These are phyloP conservation scores for Nothobranchius kuhntae DNA, from an alignment of 2,113 vertebrate species.

Conservation along the genomic window DNA sequence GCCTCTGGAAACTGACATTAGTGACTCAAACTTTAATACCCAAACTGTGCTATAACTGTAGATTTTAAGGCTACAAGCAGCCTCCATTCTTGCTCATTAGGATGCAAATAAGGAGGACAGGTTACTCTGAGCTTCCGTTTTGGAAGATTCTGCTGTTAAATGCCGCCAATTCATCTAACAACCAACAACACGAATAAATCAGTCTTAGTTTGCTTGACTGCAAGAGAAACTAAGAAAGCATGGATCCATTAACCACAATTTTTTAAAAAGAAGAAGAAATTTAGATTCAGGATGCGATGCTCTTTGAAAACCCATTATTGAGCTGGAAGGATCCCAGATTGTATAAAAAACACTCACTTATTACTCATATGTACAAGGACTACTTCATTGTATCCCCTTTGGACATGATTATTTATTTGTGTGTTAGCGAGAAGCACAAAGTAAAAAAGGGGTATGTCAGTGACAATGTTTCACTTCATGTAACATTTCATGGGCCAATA, in stretches of 20 bases:
- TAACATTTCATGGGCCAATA: background rate
- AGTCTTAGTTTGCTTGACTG: conserved; percentile 5
- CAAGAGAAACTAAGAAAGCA: background rate
- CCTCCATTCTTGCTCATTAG: conserved; percentile 1
- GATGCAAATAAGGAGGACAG: conserved; percentile 5
- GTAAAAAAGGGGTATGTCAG: background rate
- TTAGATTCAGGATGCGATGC: background rate
- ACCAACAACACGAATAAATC: conserved; percentile 1
- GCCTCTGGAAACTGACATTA: background rate
- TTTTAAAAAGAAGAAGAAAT: background rate
- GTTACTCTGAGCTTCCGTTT: conserved; percentile 13
- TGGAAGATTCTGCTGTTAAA: conserved; percentile 16
- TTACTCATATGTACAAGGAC: background rate
- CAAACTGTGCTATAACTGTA: background rate
- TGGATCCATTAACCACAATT: background rate
- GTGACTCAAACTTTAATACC: background rate
- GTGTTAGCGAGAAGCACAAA: background rate
- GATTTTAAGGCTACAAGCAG: background rate
- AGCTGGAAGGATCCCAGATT: background rate
- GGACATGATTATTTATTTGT: conserved; percentile 11
- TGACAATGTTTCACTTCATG: background rate
- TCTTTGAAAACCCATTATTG: background rate
- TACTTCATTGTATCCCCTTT: background rate
- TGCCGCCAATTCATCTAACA: conserved; percentile 1
- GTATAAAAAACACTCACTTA: background rate